Evolutionary conservation across 1,140 invertebrate species (phyloP).

Genomic region (Pteromalus puparum): DNA sequence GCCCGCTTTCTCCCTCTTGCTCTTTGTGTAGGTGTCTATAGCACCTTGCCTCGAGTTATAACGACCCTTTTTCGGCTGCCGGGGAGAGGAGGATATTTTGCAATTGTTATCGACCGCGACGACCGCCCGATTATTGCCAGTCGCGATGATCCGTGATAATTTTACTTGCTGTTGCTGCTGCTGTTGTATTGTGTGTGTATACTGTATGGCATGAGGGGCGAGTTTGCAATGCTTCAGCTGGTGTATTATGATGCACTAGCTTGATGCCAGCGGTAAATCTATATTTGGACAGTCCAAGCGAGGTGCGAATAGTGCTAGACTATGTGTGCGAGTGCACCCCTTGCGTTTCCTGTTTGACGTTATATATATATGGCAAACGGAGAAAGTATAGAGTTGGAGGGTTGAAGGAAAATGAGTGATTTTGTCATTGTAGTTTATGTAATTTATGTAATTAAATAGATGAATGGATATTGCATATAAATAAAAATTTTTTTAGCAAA

Average conservation of each 20-base stretch:
- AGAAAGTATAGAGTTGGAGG: no score
- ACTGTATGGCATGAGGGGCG: neutral
- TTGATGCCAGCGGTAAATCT: slow-evolving; percentile 67
- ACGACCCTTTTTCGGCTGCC: neutral
- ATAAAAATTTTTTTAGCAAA: no score
- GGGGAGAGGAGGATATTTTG: neutral
- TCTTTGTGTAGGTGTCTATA: neutral
- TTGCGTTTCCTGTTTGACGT: neutral
- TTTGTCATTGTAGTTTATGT: no score
- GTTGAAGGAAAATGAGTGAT: no score
- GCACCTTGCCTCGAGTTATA: neutral
- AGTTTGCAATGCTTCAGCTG: neutral
- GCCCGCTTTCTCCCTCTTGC: neutral
- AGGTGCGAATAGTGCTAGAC: slow-evolving; percentile 47
- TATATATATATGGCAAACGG: no score
- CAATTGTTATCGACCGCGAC: slow-evolving; percentile 1
- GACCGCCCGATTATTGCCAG: neutral
- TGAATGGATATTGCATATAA: no score
- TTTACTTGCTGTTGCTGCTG: neutral
- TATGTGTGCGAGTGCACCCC: neutral
- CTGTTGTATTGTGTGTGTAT: neutral
- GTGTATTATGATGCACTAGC: neutral
- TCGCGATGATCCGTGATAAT: neutral
- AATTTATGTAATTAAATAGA: no score
- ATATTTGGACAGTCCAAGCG: slow-evolving; percentile 70